Conservation (phyloP, 2,797 vertebrate species). For the Channa striata region DNA sequence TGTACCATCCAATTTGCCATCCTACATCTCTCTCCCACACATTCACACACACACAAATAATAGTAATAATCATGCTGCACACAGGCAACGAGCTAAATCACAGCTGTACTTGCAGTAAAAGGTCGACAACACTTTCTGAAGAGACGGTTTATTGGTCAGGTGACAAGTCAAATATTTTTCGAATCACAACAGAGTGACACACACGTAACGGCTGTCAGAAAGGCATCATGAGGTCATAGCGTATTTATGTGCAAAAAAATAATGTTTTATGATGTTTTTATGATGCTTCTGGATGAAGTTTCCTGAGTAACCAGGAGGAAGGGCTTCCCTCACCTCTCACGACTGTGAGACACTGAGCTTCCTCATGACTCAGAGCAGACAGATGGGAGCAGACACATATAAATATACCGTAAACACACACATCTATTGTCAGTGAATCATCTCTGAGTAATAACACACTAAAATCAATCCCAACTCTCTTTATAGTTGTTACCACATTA, state of each 20-base stretch:
- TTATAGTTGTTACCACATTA: not conserved
- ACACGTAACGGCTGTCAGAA: no score
- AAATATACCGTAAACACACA: not conserved
- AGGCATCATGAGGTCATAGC: no score
- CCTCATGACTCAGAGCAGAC: conserved; percentile 29
- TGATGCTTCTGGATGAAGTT: not conserved
- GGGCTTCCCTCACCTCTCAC: conserved; percentile 46
- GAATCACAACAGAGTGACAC: no score
- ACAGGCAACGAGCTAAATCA: conserved; percentile 31
- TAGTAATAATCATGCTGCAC: conserved; percentile 33
- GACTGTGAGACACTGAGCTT: conserved; percentile 26
- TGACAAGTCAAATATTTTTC: no score
- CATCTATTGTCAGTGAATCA: conserved; percentile 19
- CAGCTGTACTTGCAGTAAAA: conserved; percentile 52
- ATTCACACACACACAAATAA: conserved; percentile 30
- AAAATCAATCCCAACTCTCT: not conserved
- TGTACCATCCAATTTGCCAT: conserved; percentile 68
- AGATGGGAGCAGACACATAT: not conserved
- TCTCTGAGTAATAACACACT: conserved; percentile 5
- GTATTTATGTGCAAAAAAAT: not conserved
- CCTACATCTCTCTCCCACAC: conserved; percentile 61
- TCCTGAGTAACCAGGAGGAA: conserved; percentile 9
- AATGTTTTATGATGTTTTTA: no score
- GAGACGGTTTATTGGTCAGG: not conserved
- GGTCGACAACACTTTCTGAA: conserved; percentile 21